Percentiles rank a stretch among this genome's conserved stretches.
These are phyloP conservation scores for Tenrec ecaudatus DNA, from an alignment of 2,113 vertebrate genomes.

Conservation along the genomic window DNA sequence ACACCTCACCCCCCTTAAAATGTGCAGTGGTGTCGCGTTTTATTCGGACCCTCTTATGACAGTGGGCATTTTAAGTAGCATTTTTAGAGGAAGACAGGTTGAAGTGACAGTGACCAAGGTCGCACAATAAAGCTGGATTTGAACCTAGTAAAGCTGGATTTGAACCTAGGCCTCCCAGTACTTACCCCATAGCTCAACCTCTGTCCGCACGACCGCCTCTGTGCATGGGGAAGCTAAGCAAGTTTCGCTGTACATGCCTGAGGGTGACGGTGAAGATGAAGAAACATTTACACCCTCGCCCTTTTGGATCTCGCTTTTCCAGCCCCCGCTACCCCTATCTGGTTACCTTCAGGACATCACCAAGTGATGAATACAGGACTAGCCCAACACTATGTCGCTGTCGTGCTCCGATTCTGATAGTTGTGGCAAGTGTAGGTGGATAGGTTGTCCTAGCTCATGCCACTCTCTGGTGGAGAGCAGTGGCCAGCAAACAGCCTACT, in stretches of 20 bases:
- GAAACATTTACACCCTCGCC: not conserved
- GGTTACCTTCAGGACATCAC: not conserved
- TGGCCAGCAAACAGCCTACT: not conserved
- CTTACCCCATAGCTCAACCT: not conserved
- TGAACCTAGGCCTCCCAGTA: not conserved
- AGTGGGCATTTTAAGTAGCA: not conserved
- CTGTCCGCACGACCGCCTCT: not conserved
- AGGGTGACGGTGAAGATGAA: not conserved
- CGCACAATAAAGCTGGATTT: not conserved
- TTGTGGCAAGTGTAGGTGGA: not conserved
- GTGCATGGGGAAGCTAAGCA: not conserved
- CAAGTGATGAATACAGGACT: not conserved
- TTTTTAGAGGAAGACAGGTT: not conserved
- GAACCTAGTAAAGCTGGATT: not conserved
- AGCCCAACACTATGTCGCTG: not conserved
- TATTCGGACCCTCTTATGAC: conserved; percentile 20
- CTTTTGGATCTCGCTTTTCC: not conserved
- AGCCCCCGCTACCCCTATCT: not conserved
- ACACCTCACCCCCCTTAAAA: not conserved
- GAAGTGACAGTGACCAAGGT: not conserved
- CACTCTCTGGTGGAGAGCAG: not conserved
- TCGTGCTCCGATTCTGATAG: not conserved
- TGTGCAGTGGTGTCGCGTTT: not conserved
- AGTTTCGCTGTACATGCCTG: not conserved
- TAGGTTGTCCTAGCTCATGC: not conserved